Conservation (phyloP, 1,140 invertebrate species). For the Drosophila hydei region DNA sequence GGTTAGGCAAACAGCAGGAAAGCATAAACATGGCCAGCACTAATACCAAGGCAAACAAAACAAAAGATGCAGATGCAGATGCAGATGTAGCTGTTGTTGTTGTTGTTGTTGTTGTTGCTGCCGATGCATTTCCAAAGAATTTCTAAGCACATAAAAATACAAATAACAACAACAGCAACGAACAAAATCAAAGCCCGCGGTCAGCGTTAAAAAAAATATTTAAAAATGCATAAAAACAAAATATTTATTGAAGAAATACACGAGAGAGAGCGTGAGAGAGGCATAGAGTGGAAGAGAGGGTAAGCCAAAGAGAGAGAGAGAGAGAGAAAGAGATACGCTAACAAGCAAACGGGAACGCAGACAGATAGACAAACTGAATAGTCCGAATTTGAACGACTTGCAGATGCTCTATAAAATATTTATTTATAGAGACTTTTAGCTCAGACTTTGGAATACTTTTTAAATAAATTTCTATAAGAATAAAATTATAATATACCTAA, state of each 20-base stretch:
- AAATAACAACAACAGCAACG: conserved; percentile 9
- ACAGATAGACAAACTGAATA: neutral
- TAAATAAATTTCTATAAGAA: too few species aligned
- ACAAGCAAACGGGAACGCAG: conserved; percentile 34
- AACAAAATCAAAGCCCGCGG: conserved; percentile 64
- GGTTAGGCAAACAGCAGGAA: conserved; percentile 78
- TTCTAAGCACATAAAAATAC: conserved; percentile 69
- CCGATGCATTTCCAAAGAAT: conserved; percentile 76
- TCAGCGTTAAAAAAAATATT: conserved; percentile 72
- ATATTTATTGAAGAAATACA: conserved; percentile 69
- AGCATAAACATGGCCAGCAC: conserved; percentile 74
- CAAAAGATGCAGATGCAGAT: conserved; percentile 65
- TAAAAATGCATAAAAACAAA: conserved; percentile 82
- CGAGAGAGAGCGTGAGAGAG: conserved; percentile 4
- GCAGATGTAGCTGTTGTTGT: conserved; percentile 35
- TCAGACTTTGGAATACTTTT: neutral
- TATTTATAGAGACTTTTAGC: neutral
- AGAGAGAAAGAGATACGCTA: conserved; percentile 9
- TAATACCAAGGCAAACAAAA: conserved; percentile 73
- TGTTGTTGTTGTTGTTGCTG: conserved; percentile 23
- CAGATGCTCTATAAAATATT: neutral
- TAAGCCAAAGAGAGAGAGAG: neutral
- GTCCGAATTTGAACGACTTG: neutral
- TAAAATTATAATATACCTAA: too few species aligned
- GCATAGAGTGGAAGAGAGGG: neutral